Evolutionary conservation across 1,140 invertebrate species (phyloP), one percentile per base, ranked within the genome.

Genomic region (Adoxophyes honmai): DNA sequence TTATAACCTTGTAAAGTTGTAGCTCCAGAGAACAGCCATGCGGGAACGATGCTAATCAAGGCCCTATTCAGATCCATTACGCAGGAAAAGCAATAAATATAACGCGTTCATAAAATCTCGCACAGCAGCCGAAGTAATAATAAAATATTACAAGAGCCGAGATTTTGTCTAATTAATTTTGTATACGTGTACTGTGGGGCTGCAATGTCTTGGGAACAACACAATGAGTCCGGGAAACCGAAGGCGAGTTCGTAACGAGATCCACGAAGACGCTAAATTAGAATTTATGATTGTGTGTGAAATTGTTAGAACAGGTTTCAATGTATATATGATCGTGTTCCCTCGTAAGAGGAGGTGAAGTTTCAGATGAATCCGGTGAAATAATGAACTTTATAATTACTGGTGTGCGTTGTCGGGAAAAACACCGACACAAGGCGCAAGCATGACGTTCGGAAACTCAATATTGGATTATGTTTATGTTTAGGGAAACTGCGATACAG

Each of bases 81-180:
- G 75, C 71, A 67, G 74, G 80, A 81, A 79, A 74, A 81, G 82
- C 72, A 88, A 86, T 88, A 82, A 88, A 86, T 86, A 86, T 77
- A 76, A 78, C 70, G 66, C 62, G 73, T 62, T 86, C 84, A 86
- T 88, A 88, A 88, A 86, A 86, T 81, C 77, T 79, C 69, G 61
- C 52, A 69, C 76, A 81, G 75, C 80, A 73, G 70, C 78, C 75
- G 81, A 86, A 86, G 84, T 86, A 83, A 82, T 86, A 83, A 85
- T 86, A 86, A 85, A 86, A 86, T 85, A 88, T 88, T 81, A 86
- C 80, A 79, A 76, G 81, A 78, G 64, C 70, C 74, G 75, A 84
- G 82, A 83, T 86, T 88, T 86, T 76, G 80, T 81, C 76, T 88
- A 88, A 88, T 88, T 88, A 88, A 88, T 88, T 88, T 88, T 86